Evolutionary conservation across 2,113 vertebrate genomes (phyloP), one percentile per base, ranked within the genome.

Genomic region (Cyprinodon brontotheroides): DNA sequence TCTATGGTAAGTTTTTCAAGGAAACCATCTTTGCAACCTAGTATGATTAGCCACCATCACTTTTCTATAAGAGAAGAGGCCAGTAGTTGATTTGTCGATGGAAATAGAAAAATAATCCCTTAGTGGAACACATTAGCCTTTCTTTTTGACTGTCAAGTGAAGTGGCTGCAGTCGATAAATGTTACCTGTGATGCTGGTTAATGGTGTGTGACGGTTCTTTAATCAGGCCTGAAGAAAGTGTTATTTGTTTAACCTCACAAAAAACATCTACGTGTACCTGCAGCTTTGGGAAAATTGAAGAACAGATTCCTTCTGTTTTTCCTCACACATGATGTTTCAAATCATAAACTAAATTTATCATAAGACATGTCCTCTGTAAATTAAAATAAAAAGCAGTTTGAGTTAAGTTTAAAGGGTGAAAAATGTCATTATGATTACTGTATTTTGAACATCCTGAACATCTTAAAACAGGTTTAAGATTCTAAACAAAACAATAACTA

Each of bases 1-100:
- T 70, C 72, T 95, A 94, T 4, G 94, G 94, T 95, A 91, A 94
- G 91, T 81, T 81, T 74, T 65, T 75, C 82, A 79, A 81, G 50
- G 47, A 50, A 9, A 59, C 20, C 38, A 12, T 78, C 81, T 48
- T 70, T 71, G 20, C 11, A 43, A 59, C 36, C 3, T 72, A 40
- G 75, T 79, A 77, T 59, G 40, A 84, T 85, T 75, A 80, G 40
- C 61, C 36, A 70, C 63, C 36, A 72, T 40, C 61, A 41, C 29
- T 69, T 68, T 74, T 63, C 61, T 68, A 9, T 57, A 78, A 86
- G 65, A 79, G 74, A 77, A 86, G 70, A 80, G 77, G 63, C 70
- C 69, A 82, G 75, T 75, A 62, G 79, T 81, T 84, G 85, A 88
- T 87, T 76, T 82, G 73, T 83, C 72, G 66, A 73, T 70, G 60